Evolutionary conservation across 2,888 invertebrate genomes (phyloP).

Genomic region (Hydraecia micacea): DNA sequence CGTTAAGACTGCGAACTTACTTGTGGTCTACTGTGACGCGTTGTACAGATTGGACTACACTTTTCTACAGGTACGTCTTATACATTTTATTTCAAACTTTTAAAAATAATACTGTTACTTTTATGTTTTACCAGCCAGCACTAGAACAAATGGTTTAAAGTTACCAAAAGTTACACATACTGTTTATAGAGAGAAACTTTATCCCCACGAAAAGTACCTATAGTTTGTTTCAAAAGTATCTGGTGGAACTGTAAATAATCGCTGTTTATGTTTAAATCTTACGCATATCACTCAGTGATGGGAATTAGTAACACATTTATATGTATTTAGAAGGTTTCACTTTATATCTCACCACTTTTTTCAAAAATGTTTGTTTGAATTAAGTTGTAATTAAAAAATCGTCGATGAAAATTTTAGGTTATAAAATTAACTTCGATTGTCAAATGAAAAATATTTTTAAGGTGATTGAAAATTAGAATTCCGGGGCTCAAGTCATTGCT

Average conservation of each 20-base stretch:
- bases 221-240: not conserved
- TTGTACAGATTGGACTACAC: conserved; percentile 92
- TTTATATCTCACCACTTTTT: not conserved
- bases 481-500: not conserved
- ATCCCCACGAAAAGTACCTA: not conserved
- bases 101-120: not conserved
- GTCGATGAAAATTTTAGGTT: not conserved
- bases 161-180: not conserved
- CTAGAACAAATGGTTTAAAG: not conserved
- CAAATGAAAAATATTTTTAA: not conserved
- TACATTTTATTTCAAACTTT: not conserved
- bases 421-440: not conserved
- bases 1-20: conserved; percentile 68
- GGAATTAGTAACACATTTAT: not conserved
- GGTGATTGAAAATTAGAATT: not conserved
- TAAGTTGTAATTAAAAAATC: not conserved
- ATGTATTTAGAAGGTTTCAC: not conserved
- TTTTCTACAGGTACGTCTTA: conserved; percentile 90
- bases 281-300: not conserved
- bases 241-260: not conserved
- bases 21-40: conserved; percentile 92
- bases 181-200: not conserved
- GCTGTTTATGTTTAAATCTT: not conserved
- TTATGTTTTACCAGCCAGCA: not conserved
- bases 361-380: not conserved